These are phyloP conservation scores for Athetis lepigone DNA, from an alignment of 2,888 invertebrate genomes.

Conservation along the genomic window DNA sequence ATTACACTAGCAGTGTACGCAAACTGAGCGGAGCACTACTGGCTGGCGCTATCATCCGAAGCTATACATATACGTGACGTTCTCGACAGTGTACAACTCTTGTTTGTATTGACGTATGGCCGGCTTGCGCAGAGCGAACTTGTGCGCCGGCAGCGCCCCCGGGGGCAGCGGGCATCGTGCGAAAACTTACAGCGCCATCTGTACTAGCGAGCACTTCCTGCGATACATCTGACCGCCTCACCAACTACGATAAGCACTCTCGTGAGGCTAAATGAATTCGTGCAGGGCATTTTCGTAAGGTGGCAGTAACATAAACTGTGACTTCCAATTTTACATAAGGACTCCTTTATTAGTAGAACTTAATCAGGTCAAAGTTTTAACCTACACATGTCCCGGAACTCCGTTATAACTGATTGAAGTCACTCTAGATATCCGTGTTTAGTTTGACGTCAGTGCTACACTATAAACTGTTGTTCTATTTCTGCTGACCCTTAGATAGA, in stretches of 20 bases:
- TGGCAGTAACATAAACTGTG: slow-evolving; percentile 46
- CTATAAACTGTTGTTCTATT: background rate
- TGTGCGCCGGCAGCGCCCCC: slow-evolving; percentile 69
- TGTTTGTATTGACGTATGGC: slow-evolving; percentile 88
- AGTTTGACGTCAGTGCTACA: background rate
- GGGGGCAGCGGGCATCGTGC: slow-evolving; percentile 47
- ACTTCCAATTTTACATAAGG: background rate
- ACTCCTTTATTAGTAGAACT: background rate
- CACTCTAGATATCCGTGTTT: background rate
- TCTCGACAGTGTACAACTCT: slow-evolving; percentile 79
- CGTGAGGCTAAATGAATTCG: slow-evolving; percentile 11
- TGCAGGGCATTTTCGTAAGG: slow-evolving; percentile 46
- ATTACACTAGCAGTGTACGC: slow-evolving; percentile 84
- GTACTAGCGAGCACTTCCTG: slow-evolving; percentile 5
- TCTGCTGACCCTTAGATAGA: no score
- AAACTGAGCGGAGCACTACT: slow-evolving; percentile 82
- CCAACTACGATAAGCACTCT: slow-evolving; percentile 6
- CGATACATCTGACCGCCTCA: background rate
- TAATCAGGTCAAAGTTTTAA: background rate
- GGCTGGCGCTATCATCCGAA: slow-evolving; percentile 81
- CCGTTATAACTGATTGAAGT: background rate
- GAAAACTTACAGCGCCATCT: slow-evolving; percentile 66
- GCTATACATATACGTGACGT: slow-evolving; percentile 80
- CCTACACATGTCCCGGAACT: background rate
- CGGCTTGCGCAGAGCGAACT: slow-evolving; percentile 79